Conservation (phyloP, 2,113 vertebrate genomes). For the Myodes glareolus region DNA sequence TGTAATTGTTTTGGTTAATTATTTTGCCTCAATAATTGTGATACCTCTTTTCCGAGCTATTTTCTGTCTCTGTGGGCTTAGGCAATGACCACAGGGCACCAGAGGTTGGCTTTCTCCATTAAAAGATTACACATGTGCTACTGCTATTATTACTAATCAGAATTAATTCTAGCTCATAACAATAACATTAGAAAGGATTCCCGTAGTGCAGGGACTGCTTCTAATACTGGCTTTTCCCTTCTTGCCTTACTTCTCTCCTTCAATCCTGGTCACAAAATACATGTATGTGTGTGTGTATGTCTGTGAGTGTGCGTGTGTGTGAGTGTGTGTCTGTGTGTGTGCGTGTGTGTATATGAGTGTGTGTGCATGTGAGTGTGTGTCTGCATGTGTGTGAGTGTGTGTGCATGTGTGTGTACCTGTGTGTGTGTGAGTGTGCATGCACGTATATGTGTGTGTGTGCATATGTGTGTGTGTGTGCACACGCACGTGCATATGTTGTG, state of each 20-base stretch:
- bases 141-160: background rate
- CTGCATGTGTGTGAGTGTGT: background rate
- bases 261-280: background rate
- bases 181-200: background rate
- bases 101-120: background rate
- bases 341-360: too few species aligned
- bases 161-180: background rate
- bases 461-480: background rate
- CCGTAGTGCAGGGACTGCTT: background rate
- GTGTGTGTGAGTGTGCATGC: background rate
- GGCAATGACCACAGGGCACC: background rate
- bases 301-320: background rate
- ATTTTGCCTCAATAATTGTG: background rate
- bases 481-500: background rate
- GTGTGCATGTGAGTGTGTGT: too few species aligned
- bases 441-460: background rate
- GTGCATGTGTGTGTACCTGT: background rate
- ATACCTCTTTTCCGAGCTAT: background rate
- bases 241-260: background rate
- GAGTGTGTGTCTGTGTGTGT: too few species aligned
- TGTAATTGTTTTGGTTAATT: conserved; percentile 26
- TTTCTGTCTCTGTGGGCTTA: background rate
- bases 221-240: background rate
- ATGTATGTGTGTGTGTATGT: background rate
- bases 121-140: background rate